Evolutionary conservation across 2,797 vertebrate species (phyloP), one percentile per base, ranked within the genome.

Genomic region (Thamnophis elegans): DNA sequence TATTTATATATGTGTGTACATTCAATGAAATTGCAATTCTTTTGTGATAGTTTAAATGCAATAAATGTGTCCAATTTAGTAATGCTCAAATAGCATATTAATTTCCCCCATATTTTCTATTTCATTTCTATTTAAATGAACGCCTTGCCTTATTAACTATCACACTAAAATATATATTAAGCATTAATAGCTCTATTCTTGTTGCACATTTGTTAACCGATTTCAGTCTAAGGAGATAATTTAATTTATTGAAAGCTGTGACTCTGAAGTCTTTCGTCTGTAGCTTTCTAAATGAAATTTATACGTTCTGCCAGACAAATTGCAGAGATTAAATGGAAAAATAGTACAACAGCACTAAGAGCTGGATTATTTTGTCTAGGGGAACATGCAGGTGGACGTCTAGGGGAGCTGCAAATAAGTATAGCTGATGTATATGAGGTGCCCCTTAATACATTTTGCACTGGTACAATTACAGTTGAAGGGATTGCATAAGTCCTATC

Each of bases 31-130:
- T 95, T 88, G 28, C 56, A 0, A 0, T 56, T 93, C 91, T 89
- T 89, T 92, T 94, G 26, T 95, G 78, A 16, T 56, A 54, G 36
- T 94, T 96, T 95, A 95, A 95, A 94, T 73, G 89, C 87, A 94
- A 88, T 94, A 95, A 95, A 95, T 94, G 89, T 68, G 93, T 95
- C 90, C 94, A 94, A 95, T 96, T 96, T 94, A 60, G 91, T 93
- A 93, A 90, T 90, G 94, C 92, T 91, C 93, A 53, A 94, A 94
- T 93, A 95, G 88, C 0, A 0, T 91, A 56, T 85, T 91, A 92
- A 36, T 93, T 95, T 95, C 93, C 94, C 85, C 92, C 93, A 3
- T 90, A 90, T 93, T 13, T 82, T 91, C 89, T 88, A 36, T 32
- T 95, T 91, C 91, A 91, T 28, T 95, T 91, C 91, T 90, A 1